phyloP scores from a whole-genome alignment of 2,888 invertebrate species.

The Elmis aenea region DNA sequence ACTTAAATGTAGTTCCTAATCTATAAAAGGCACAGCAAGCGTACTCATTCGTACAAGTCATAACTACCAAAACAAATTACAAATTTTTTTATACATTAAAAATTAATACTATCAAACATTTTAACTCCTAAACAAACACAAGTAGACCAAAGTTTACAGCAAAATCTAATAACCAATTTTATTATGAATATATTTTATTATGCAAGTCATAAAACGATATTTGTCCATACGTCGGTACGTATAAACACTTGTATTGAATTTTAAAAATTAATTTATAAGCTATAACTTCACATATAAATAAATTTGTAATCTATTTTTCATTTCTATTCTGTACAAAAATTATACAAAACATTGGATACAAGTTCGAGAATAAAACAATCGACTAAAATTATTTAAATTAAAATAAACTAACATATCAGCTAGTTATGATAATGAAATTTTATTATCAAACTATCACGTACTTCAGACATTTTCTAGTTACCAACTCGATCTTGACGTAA shows the following conservation, averaged over 20 bases:
- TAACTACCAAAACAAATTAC: constrained; percentile 26
- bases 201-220: too few species aligned
- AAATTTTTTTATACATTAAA: too few species aligned
- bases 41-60: constrained; percentile 46
- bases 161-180: too few species aligned
- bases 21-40: constrained; percentile 48
- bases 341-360: constrained; percentile 9
- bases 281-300: too few species aligned
- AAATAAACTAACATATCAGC: constrained; percentile 1
- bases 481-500: neutral
- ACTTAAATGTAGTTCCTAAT: constrained; percentile 36
- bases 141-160: too few species aligned
- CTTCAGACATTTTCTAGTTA: constrained; percentile 1
- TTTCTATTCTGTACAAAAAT: constrained; percentile 30
- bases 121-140: too few species aligned
- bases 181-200: too few species aligned
- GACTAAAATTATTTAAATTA: constrained; percentile 2
- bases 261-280: too few species aligned
- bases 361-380: constrained; percentile 5
- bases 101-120: too few species aligned
- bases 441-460: constrained; percentile 8
- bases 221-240: too few species aligned
- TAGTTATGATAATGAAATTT: constrained; percentile 1
- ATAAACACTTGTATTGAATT: too few species aligned
- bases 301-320: too few species aligned